Conservation (phyloP, 2,888 invertebrate genomes). For the Dichetophora obliterata region DNA sequence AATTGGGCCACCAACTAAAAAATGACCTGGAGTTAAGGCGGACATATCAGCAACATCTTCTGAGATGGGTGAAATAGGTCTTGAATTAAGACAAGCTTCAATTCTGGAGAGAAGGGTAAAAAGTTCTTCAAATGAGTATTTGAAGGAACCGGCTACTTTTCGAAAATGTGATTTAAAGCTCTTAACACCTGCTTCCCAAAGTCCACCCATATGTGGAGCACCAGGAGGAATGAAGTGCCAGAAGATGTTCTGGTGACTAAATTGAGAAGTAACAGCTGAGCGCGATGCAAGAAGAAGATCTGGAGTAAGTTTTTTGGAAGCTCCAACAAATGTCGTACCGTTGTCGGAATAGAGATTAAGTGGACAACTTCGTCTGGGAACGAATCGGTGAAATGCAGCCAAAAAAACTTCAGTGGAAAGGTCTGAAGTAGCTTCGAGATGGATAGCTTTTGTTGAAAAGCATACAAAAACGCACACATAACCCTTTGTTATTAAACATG, state of each 20-base stretch:
- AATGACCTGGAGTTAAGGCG: conserved; percentile 24
- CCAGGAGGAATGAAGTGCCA: conserved; percentile 11
- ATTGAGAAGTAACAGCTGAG: conserved; percentile 19
- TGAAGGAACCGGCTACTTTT: conserved; percentile 23
- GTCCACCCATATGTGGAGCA: conserved; percentile 21
- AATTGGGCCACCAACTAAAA: conserved; percentile 11
- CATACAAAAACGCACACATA: conserved; percentile 16
- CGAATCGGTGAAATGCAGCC: not conserved
- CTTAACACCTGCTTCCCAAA: conserved; percentile 26
- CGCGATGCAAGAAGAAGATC: conserved; percentile 22
- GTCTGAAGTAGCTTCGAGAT: not conserved
- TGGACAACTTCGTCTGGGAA: not conserved
- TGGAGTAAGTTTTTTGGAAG: not conserved
- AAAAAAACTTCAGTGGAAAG: not conserved
- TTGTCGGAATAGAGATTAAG: conserved; percentile 19
- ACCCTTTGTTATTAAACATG: not conserved
- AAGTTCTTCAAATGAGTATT: conserved; percentile 29
- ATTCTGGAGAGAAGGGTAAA: conserved; percentile 28
- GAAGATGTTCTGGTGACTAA: not conserved
- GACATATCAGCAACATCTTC: conserved; percentile 15
- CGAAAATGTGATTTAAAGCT: conserved; percentile 39
- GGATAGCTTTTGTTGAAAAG: conserved; percentile 5
- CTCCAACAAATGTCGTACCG: conserved; percentile 23
- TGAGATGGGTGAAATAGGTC: conserved; percentile 16
- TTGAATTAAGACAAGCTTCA: conserved; percentile 33